Conservation (phyloP, 2,113 vertebrate species). For the Callospermophilus lateralis region DNA sequence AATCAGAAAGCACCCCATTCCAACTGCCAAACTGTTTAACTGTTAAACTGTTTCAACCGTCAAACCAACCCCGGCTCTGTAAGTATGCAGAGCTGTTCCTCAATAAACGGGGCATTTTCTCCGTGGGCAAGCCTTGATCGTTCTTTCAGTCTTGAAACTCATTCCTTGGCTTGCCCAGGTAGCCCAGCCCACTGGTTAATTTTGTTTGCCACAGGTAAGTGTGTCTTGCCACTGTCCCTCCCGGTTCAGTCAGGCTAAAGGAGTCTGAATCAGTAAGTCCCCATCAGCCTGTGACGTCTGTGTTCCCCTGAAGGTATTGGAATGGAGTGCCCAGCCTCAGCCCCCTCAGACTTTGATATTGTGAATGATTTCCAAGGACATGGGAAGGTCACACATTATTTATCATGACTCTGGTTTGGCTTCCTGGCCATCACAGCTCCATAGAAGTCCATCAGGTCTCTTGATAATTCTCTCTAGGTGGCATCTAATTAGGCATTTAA, state of each 20-base stretch:
- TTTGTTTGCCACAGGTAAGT: constrained; percentile 41
- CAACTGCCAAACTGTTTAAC: too few relatives aligned
- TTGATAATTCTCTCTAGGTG: constrained; percentile 73
- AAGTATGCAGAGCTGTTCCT: too few relatives aligned
- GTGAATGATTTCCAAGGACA: constrained; percentile 67
- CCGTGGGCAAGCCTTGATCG: too few relatives aligned
- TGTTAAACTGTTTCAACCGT: too few relatives aligned
- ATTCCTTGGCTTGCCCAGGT: neutral
- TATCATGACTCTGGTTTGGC: constrained; percentile 70
- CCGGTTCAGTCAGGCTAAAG: neutral
- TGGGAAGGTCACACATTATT: constrained; percentile 73
- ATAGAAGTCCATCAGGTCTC: constrained; percentile 76
- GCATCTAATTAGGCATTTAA: constrained; percentile 74
- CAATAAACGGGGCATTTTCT: too few relatives aligned
- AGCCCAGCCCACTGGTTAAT: neutral
- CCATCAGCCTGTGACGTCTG: constrained; percentile 18
- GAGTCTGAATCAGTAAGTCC: constrained; percentile 49
- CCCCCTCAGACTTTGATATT: neutral
- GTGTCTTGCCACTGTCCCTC: constrained; percentile 27
- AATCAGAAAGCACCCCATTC: too few relatives aligned
- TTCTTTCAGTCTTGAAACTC: neutral
- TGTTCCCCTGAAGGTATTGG: neutral
- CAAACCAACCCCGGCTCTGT: too few relatives aligned
- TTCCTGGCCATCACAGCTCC: constrained; percentile 72
- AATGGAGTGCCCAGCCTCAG: neutral